Evolutionary conservation across 2,113 vertebrate genomes (phyloP).

Genomic region (Amphiprion ocellaris): DNA sequence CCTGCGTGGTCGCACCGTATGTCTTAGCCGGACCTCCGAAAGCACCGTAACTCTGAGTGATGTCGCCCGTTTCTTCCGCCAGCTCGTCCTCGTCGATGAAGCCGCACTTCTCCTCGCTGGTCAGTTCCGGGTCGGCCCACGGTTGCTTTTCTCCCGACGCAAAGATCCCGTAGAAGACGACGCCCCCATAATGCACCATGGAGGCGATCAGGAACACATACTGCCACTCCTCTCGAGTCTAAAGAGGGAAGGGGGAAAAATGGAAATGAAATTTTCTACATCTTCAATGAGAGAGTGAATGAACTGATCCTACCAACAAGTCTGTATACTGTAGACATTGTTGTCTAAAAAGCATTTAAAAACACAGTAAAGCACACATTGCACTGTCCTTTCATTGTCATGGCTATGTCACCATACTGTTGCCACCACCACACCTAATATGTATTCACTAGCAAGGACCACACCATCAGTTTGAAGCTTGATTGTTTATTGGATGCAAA

Average conservation of each 20-base stretch:
- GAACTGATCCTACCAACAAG: background rate
- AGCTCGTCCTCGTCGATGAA: constrained; percentile 99
- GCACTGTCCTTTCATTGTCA: too few relatives aligned
- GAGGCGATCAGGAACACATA: constrained; percentile 98
- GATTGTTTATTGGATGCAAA: too few relatives aligned
- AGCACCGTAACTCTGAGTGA: constrained; percentile 95
- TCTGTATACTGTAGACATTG: too few relatives aligned
- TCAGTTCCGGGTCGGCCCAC: constrained; percentile 97
- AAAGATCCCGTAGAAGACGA: constrained; percentile 97
- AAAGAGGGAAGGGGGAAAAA: constrained; percentile 12
- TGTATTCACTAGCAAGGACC: too few relatives aligned
- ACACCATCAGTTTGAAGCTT: too few relatives aligned
- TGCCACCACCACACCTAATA: too few relatives aligned
- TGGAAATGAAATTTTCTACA: background rate
- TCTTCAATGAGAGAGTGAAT: too few relatives aligned
- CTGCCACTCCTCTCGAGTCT: constrained; percentile 98
- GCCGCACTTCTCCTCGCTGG: constrained; percentile 98
- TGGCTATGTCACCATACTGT: too few relatives aligned
- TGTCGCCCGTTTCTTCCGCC: constrained; percentile 97
- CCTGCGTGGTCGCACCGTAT: constrained; percentile 95
- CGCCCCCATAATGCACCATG: constrained; percentile 95
- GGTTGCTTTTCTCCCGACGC: constrained; percentile 98
- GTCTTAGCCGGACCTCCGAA: constrained; percentile 91
- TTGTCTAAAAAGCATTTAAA: too few relatives aligned
- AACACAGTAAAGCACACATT: too few relatives aligned